A percentile compares a stretch with the other conserved stretches of the same genome.
phyloP scores from a whole-genome alignment of 1,140 invertebrate genomes.

The Hylaeus volcanicus region DNA sequence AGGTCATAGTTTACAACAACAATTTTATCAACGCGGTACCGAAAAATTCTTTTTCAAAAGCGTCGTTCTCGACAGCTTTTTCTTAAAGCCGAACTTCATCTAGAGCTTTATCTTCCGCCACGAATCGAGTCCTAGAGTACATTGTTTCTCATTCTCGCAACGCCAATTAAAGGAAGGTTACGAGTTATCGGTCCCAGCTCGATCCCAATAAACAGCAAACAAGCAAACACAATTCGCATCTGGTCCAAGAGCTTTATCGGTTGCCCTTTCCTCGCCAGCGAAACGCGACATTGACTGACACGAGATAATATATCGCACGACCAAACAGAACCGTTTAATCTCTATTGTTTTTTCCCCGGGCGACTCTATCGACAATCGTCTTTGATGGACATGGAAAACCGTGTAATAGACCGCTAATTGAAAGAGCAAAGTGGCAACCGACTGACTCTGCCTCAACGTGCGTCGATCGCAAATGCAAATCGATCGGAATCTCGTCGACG shows the following conservation, averaged over 20 bases:
- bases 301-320: neutral
- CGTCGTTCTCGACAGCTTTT: too few relatives aligned
- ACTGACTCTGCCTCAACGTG: neutral
- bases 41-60: too few relatives aligned
- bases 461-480: neutral
- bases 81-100: too few relatives aligned
- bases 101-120: too few relatives aligned
- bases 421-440: slow-evolving; percentile 21
- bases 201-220: neutral
- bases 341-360: neutral
- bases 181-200: neutral
- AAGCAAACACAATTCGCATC: neutral
- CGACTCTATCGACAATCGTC: neutral
- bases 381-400: neutral
- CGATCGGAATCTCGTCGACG: neutral
- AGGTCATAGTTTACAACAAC: too few relatives aligned
- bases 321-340: neutral
- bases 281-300: neutral
- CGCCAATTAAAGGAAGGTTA: slow-evolving; percentile 15
- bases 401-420: neutral
- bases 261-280: neutral
- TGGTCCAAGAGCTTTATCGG: neutral
- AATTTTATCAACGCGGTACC: too few relatives aligned
- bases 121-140: too few relatives aligned
- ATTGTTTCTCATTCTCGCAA: neutral